These are phyloP conservation scores for Eueides isabella DNA, from an alignment of 1,140 invertebrate genomes.

Conservation along the genomic window DNA sequence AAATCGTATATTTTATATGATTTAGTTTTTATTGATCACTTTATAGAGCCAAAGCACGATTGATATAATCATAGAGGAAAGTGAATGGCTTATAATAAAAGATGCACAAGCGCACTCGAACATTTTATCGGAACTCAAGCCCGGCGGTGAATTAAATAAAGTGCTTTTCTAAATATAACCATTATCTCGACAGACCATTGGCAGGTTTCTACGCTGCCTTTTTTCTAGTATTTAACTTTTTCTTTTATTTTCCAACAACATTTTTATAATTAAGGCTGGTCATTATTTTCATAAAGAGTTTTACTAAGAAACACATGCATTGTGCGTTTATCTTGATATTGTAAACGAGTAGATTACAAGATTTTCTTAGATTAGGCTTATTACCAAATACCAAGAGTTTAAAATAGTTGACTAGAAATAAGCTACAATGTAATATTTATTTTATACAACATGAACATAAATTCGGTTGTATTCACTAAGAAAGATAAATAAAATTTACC, in stretches of 20 bases:
- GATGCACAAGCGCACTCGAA: constrained; percentile 46
- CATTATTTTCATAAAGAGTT: constrained; percentile 43
- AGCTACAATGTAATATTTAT: background rate
- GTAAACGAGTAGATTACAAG: constrained; percentile 21
- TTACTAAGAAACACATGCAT: constrained; percentile 28
- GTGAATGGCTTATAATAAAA: constrained; percentile 65
- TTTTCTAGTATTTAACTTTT: constrained; percentile 58
- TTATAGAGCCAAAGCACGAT: constrained; percentile 45
- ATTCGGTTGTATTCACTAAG: no score
- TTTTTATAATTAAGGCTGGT: constrained; percentile 75
- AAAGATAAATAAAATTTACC: no score
- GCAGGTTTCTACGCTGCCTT: constrained; percentile 69
- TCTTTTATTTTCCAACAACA: constrained; percentile 67
- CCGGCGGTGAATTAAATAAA: constrained; percentile 77
- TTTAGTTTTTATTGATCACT: constrained; percentile 26
- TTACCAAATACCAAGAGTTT: background rate
- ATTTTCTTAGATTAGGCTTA: constrained; percentile 6
- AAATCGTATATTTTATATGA: constrained; percentile 32
- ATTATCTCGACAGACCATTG: constrained; percentile 77
- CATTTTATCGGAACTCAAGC: constrained; percentile 74
- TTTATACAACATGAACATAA: no score
- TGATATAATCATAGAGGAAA: constrained; percentile 74
- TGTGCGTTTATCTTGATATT: constrained; percentile 26
- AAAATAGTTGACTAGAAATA: background rate
- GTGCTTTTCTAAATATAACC: constrained; percentile 80